Base-by-base conservation (phyloP, 2,113 vertebrate genomes). In the Saguinus imperator region DNA sequence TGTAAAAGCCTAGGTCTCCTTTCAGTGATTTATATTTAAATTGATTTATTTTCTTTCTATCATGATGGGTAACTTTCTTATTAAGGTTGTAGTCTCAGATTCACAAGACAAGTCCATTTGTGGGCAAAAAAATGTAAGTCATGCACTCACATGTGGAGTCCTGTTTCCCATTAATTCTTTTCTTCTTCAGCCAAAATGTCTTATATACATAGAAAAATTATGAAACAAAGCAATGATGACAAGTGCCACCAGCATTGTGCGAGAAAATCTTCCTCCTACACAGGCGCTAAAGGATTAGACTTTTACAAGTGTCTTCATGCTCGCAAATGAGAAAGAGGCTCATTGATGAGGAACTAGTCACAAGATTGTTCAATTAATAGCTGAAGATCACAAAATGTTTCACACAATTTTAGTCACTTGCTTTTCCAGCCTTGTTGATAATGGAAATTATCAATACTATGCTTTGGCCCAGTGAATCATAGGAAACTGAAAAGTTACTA, bases 1-100 rank as follows among this genome's bases (percentile, higher is more conserved):
- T 73, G 2, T 81, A 64, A 96, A 82, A 76, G 14, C 17, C 14
- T 48, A 48, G 29, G 14, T 27, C 89, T 80, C 9, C 66, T 87
- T 82, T 86, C 75, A 89, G 77, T 45, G 82, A 73, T 58, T 79
- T 79, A 89, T 50, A 11, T 68, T 95, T 77, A 87, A 95, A 68
- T 64, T 55, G 58, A 92, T 75, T 73, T 73, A 52, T 73, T 87
- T 87, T 89, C 32, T 73, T 89, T 85, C 35, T 8, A 58, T 32
- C 17, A 73, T 75, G 52, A 43, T 68, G 5, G 17, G 20, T 88
- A 80, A n/a, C 40, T 89, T 96, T 68, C 75, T 86, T 66, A 32
- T 9, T 79, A 57, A 92, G 94, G 16, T 83, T 61, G 32, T 37
- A 85, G 35, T 14, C 45, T 87, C 37, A 76, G 16, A 81, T 35